phyloP scores from a whole-genome alignment of 1,140 invertebrate species.

The Pseudomyrmex gracilis region DNA sequence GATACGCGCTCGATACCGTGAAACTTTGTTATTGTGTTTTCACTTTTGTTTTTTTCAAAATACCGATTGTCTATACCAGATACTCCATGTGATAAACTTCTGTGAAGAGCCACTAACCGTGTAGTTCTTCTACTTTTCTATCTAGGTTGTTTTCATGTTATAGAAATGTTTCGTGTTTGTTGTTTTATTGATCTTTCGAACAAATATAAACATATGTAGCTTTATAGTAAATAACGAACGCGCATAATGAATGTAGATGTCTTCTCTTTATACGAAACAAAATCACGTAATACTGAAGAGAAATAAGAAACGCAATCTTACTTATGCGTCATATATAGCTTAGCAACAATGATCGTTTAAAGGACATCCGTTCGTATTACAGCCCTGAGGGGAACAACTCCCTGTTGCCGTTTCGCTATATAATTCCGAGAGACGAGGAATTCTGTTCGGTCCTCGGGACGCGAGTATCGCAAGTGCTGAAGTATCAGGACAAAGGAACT shows the following conservation, averaged over 20 bases:
- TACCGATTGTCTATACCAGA: neutral
- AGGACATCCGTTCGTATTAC: slow-evolving; percentile 60
- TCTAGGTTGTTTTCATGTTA: neutral
- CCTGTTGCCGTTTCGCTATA: slow-evolving; percentile 57
- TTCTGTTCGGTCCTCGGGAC: slow-evolving; percentile 61
- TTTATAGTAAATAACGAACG: too few relatives aligned
- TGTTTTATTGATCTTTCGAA: neutral
- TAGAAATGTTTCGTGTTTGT: neutral
- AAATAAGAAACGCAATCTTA: slow-evolving; percentile 8
- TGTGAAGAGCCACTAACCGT: neutral
- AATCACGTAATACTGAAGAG: neutral
- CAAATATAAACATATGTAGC: too few relatives aligned
- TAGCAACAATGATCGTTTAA: slow-evolving; percentile 26
- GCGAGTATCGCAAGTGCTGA: slow-evolving; percentile 60
- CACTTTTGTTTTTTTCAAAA: neutral
- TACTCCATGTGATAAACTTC: slow-evolving; percentile 11
- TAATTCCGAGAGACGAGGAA: slow-evolving; percentile 68
- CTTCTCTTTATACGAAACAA: too few relatives aligned
- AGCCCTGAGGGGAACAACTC: slow-evolving; percentile 63
- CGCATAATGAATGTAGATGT: too few relatives aligned
- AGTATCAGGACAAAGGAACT: slow-evolving; percentile 68
- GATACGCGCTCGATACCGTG: neutral
- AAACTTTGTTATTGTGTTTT: neutral
- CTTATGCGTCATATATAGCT: neutral
- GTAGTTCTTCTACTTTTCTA: neutral